Percentiles rank a stretch among this genome's conserved stretches.
Conservation (phyloP, 2,888 invertebrate genomes). For the Chloroclysta siterata region DNA sequence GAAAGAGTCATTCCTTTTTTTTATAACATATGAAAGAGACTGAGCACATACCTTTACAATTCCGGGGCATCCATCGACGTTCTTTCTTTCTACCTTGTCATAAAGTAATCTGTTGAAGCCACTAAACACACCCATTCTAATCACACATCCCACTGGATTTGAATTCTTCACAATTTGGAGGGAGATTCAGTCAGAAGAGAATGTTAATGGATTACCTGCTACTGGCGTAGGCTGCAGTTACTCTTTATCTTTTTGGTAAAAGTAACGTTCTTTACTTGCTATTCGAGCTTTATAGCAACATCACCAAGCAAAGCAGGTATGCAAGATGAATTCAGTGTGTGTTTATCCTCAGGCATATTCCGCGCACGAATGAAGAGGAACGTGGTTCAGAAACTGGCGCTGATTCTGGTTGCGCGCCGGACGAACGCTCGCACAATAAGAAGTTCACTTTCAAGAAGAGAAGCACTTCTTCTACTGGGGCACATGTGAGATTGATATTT, state of each 20-base stretch:
- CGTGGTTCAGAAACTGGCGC: slow-evolving; percentile 84
- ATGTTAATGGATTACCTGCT: not conserved
- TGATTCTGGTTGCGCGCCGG: slow-evolving; percentile 88
- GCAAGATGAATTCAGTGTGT: not conserved
- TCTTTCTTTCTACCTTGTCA: too few relatives aligned
- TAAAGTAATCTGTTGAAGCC: too few relatives aligned
- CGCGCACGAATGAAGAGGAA: slow-evolving; percentile 88
- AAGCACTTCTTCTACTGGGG: slow-evolving; percentile 94
- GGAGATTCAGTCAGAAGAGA: too few relatives aligned
- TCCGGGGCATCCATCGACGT: too few relatives aligned
- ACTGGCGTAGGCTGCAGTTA: not conserved
- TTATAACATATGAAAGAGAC: too few relatives aligned
- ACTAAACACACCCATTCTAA: too few relatives aligned
- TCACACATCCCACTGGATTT: too few relatives aligned
- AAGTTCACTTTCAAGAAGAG: slow-evolving; percentile 95
- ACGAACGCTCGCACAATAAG: slow-evolving; percentile 90
- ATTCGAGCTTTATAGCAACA: not conserved
- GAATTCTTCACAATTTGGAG: too few relatives aligned
- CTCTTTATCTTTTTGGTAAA: not conserved
- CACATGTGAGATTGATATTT: slow-evolving; percentile 73
- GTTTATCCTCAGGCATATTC: slow-evolving; percentile 86
- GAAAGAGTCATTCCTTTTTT: too few relatives aligned
- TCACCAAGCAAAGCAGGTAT: not conserved
- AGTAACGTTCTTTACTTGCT: not conserved
- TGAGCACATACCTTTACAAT: too few relatives aligned